Base-by-base conservation (phyloP, 1,140 invertebrate genomes). In the Oryctes rhinoceros region DNA sequence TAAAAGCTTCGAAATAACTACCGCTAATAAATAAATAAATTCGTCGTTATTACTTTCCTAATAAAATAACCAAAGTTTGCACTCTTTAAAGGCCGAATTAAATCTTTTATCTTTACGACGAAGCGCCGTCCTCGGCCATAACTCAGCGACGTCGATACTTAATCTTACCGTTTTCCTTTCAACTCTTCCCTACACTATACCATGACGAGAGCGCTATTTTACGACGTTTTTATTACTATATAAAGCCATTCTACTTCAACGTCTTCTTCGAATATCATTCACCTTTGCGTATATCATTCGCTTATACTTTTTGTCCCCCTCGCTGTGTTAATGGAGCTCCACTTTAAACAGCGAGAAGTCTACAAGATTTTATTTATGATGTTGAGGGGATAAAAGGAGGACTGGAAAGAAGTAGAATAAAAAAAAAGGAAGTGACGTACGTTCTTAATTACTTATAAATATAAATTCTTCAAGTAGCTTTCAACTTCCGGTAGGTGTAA, bases 161-260 rank as follows among this genome's bases (percentile, higher is more conserved):
- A 71, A 24, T 71, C 65, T 71, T 24, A 71, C 65, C 65, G 11
- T 71, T 71, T 71, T 71, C 35, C 35, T 71, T 37, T 37, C 24
- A 35, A 10, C 20, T 71, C 65, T 30, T 15, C 65, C 20, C 24
- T 30, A 10, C 39, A 10, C 39, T 44, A 44, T 44, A 44, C 39
- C 0, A 13, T 13, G 65, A 35, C 65, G 65, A 24, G 11, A 71
- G 65, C 65, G 20, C 18, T 71, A 71, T 37, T 71, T 71, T 71
- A 71, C 65, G 65, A 71, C 65, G 20, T 71, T 35, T 71, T 71
- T 71, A 71, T 71, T 30, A 37, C 65, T 59, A 37, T 71, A 71
- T 71, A 71, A 71, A 71, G 24, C 65, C 65, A 15, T 71, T 30
- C 65, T 24, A 71, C 65, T 71, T 71, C 24, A 10, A 30, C 24